Percentiles rank a stretch among this genome's conserved stretches.
Conservation (phyloP, 2,113 vertebrate genomes). For the Oreochromis tanganicae region DNA sequence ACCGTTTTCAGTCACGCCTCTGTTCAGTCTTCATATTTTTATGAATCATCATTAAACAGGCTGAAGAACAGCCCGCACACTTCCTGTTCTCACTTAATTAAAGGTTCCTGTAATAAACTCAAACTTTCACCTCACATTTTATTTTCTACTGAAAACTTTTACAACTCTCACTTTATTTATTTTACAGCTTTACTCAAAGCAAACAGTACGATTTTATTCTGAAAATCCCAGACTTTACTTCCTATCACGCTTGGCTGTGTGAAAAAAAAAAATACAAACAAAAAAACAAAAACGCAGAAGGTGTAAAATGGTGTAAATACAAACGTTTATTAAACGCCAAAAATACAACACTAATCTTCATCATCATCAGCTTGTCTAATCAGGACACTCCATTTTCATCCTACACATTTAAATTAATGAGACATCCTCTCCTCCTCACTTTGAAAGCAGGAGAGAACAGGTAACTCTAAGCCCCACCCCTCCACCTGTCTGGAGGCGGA, state of each 20-base stretch:
- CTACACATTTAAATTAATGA: conserved; percentile 29
- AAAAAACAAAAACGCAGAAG: background rate
- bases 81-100: background rate
- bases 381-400: background rate
- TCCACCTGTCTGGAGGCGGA: background rate
- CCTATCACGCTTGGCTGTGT: background rate
- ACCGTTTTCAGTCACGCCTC: background rate
- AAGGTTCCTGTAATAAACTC: background rate
- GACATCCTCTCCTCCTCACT: background rate
- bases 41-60: background rate
- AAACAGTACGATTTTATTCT: background rate
- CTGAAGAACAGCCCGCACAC: background rate
- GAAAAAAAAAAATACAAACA: background rate
- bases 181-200: background rate
- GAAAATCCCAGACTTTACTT: background rate
- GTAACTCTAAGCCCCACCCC: background rate
- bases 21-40: background rate
- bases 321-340: conserved; percentile 61
- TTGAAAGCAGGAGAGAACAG: conserved; percentile 1
- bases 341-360: conserved; percentile 38
- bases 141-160: background rate
- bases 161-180: background rate
- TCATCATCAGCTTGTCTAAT: conserved; percentile 9
- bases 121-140: background rate
- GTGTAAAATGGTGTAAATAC: conserved; percentile 42